Conservation (phyloP, 2,888 invertebrate species). For the Autographa pulchrina region DNA sequence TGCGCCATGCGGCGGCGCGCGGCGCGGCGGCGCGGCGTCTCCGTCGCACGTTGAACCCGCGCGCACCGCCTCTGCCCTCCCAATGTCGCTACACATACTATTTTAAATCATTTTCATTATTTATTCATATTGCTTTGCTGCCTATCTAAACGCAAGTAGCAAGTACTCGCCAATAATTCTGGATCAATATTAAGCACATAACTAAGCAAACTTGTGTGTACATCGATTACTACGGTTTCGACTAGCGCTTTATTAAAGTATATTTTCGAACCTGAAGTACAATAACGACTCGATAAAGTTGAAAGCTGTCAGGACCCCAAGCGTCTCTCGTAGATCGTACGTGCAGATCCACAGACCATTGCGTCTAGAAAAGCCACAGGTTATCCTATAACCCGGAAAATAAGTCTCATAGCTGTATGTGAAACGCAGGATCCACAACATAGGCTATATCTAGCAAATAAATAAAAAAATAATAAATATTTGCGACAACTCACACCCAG, state of each 20-base stretch:
- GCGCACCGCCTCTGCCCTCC: constrained; percentile 45
- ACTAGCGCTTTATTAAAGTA: too few species aligned
- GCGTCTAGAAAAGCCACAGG: background rate
- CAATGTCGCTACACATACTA: constrained; percentile 31
- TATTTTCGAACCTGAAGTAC: too few species aligned
- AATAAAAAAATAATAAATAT: too few species aligned
- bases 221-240: too few species aligned
- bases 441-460: too few species aligned
- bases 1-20: background rate
- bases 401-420: constrained; percentile 20
- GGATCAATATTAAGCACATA: background rate
- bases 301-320: background rate
- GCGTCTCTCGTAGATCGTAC: background rate
- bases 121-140: constrained; percentile 30
- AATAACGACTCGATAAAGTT: too few species aligned
- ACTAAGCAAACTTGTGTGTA: too few species aligned
- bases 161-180: background rate
- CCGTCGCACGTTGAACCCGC: constrained; percentile 63
- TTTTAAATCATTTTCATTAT: constrained; percentile 6
- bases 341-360: constrained; percentile 14
- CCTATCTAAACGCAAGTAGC: constrained; percentile 27
- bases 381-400: constrained; percentile 9
- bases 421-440: background rate
- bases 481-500: too few species aligned
- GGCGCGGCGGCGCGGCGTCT: constrained; percentile 38